phyloP scores from a whole-genome alignment of 2,888 invertebrate species.

The Melanchra persicariae region DNA sequence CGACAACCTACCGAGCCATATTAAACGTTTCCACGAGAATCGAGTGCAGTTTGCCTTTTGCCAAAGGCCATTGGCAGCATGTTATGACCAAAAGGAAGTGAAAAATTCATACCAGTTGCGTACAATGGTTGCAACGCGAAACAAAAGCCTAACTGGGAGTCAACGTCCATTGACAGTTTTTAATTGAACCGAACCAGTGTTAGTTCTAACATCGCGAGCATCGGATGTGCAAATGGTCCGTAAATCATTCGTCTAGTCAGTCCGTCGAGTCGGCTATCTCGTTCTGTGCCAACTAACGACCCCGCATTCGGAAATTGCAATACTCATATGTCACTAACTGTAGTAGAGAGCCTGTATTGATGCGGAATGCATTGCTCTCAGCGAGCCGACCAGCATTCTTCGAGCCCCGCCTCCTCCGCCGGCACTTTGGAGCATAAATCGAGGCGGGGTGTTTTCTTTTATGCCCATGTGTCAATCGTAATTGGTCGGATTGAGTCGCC shows the following conservation, averaged over 20 bases:
- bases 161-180: slow-evolving; percentile 76
- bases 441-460: slow-evolving; percentile 59
- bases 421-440: slow-evolving; percentile 56
- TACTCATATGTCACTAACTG: slow-evolving; percentile 86
- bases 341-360: slow-evolving; percentile 81
- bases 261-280: slow-evolving; percentile 76
- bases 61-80: slow-evolving; percentile 37
- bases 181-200: slow-evolving; percentile 74
- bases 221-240: slow-evolving; percentile 77
- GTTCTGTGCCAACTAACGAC: slow-evolving; percentile 78
- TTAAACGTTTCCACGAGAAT: slow-evolving; percentile 49
- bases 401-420: slow-evolving; percentile 69
- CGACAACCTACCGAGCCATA: slow-evolving; percentile 22
- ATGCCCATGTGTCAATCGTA: slow-evolving; percentile 66
- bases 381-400: slow-evolving; percentile 71
- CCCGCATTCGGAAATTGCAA: slow-evolving; percentile 86
- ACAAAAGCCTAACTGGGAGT: slow-evolving; percentile 72
- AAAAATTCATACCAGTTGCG: slow-evolving; percentile 71
- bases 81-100: slow-evolving; percentile 66
- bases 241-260: slow-evolving; percentile 79
- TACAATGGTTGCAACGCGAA: slow-evolving; percentile 64
- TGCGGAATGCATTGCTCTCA: slow-evolving; percentile 77
- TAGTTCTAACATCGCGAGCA: slow-evolving; percentile 72
- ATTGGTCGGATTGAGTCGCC: slow-evolving; percentile 67
- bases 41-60: slow-evolving; percentile 54